Base-by-base conservation (phyloP, 2,888 invertebrate genomes). In the Mythimna albipuncta region DNA sequence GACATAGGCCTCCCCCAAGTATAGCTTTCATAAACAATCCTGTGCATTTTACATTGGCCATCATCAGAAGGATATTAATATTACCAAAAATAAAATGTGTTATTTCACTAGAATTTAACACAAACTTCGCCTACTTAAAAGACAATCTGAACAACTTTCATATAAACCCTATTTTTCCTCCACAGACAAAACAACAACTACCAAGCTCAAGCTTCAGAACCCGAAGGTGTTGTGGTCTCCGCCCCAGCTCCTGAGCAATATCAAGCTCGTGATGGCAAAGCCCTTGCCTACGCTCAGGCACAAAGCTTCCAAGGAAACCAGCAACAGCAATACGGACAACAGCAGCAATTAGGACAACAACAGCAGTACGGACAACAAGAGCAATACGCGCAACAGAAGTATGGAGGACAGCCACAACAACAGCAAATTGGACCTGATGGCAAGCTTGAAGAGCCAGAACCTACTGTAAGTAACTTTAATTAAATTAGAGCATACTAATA, bases 391-490 rank as follows among this genome's bases (percentile, higher is more conserved):
- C 73, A 84, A 68, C 78, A 76, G 66, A 64, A 88, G 77, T 70
- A 85, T 68, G 54, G 70, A 5, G 74, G 76, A 50, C 69, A 84
- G 63, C 62, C 84, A n/a, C 73, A 81, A 69, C 66, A 75, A 19
- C 26, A 64, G 55, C 61, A 65, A 7, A 52, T 66, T 65, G 68
- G 61, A 11, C 57, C 70, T 52, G 80, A 85, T 16, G 84, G 58
- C 59, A 73, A 85, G 77, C 75, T 82, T 54, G 80, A 92, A 72
- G 93, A 94, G 54, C 93, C 93, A 32, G 95, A 95, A 77, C 94
- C 95, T 54, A 96, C 96, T 78, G 96, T 96, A 72, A 93, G 94
- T 93, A 32, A 69, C 67, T 16, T 41, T 16, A 19, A n/a, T 2
- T 6, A 26, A 26, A 21, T 38, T 16, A 7, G 2, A 32, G 6